These are phyloP conservation scores for Melipona quadrifasciata DNA, from an alignment of 1,140 invertebrate species.

Conservation along the genomic window DNA sequence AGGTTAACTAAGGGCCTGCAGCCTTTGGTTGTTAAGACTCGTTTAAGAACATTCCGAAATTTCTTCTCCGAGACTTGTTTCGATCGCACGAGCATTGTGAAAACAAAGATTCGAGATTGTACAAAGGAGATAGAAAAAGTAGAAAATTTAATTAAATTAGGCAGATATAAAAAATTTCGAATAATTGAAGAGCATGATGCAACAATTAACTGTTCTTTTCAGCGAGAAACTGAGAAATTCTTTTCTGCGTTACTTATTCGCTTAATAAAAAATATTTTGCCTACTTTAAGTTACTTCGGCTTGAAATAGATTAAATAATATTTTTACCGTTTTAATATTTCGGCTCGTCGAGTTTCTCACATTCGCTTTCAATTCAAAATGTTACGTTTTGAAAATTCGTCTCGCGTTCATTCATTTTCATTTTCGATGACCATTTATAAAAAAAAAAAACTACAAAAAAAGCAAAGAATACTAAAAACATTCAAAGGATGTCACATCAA, in stretches of 20 bases:
- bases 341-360: no score
- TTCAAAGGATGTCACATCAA: background rate
- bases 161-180: background rate
- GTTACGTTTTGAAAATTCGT: background rate
- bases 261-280: background rate
- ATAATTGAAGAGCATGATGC: background rate
- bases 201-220: background rate
- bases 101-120: background rate
- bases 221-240: background rate
- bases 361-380: fast-evolving
- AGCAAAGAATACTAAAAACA: no score
- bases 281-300: no score
- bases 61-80: conserved; percentile 11
- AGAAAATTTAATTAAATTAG: no score
- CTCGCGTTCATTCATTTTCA: no score
- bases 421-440: no score
- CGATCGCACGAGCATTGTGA: background rate
- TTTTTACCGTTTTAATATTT: no score
- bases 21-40: conserved; percentile 57
- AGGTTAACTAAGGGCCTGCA: conserved; percentile 62
- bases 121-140: no score
- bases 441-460: no score
- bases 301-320: no score
- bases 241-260: no score
- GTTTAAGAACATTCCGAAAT: conserved; percentile 35